A percentile compares a stretch with the other conserved stretches of the same genome.
Evolutionary conservation across 2,888 invertebrate genomes (phyloP).

Genomic region (Caprella mutica): DNA sequence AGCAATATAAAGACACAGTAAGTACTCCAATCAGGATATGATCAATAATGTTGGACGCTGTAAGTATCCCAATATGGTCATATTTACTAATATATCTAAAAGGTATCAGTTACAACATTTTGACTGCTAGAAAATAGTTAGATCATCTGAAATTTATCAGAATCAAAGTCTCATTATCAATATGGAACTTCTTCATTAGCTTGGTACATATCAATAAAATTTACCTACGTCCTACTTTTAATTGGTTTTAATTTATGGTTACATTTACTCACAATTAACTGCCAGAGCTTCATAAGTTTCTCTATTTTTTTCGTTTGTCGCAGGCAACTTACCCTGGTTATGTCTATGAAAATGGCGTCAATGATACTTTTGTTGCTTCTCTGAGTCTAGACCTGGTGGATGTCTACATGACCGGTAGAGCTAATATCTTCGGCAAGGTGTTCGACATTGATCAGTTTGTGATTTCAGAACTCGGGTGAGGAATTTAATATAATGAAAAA

Average conservation of each 20-base stretch:
- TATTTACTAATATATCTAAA: no score
- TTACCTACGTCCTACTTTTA: no score
- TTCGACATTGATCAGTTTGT: conserved; percentile 24
- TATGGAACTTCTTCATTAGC: no score
- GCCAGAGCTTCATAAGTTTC: neutral
- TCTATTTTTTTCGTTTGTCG: neutral
- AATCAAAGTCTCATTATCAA: no score
- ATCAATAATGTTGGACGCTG: no score
- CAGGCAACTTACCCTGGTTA: conserved; percentile 9
- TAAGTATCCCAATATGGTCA: no score
- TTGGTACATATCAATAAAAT: no score
- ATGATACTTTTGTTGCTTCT: neutral
- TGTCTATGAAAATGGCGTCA: neutral
- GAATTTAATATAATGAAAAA: neutral
- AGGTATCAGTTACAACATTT: no score
- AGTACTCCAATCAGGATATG: no score
- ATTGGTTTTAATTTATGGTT: neutral
- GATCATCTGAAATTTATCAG: no score
- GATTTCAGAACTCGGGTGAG: conserved; percentile 24
- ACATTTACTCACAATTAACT: neutral
- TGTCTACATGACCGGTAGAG: conserved; percentile 15
- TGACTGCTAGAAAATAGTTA: no score
- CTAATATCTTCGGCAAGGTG: neutral
- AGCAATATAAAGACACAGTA: no score
- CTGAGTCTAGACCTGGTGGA: neutral